Base-by-base conservation (phyloP, 2,888 invertebrate species). In the Sturmia bella region DNA sequence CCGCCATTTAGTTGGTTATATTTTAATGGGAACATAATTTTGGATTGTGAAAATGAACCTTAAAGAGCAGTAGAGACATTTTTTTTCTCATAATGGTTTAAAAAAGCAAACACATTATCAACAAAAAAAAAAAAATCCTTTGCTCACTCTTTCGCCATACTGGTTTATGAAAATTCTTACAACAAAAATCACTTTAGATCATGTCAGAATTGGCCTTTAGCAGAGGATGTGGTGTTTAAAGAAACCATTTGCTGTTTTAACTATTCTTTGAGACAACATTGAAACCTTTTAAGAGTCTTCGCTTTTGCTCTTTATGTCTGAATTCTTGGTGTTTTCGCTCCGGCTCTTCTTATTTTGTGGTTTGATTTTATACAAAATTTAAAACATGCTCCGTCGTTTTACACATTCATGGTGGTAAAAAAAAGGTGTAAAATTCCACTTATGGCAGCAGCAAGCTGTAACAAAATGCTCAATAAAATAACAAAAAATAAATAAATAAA, bases 381-480 rank as follows among this genome's bases (percentile, higher is more conserved):
- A 15, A 15, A n/a, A n/a, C 39, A 24, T 61, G 50, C 64, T 54
- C 12, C 17, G 15, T 43, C 63, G 13, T 59, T 57, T 52, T 69
- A 59, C 59, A 56, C 61, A n/a, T n/a, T 76, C 54, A 43, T 82
- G 78, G 59, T 82, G 78, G 64, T 41, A 73, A 66, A 56, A 68
- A 70, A 82, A 82, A 82, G 82, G 82, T 82, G 82, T 82, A 78
- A 82, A 82, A 78, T 75, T 82, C 82, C 78, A 78, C 74, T 82
- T 82, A 82, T 78, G 82, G 82, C 70, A 75, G 54, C 59, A 66
- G 59, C 41, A 64, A 70, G 68, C 64, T 52, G 64, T 57, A 70
- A 61, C 63, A 80, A 54, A 82, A 66, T 54, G 17, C 59, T 5
- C 32, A 27, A 27, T 68, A 15, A 17, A 24, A 21, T 15, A 45